These are phyloP conservation scores for Drosophila mimica DNA, from an alignment of 2,888 invertebrate genomes.

Conservation along the genomic window DNA sequence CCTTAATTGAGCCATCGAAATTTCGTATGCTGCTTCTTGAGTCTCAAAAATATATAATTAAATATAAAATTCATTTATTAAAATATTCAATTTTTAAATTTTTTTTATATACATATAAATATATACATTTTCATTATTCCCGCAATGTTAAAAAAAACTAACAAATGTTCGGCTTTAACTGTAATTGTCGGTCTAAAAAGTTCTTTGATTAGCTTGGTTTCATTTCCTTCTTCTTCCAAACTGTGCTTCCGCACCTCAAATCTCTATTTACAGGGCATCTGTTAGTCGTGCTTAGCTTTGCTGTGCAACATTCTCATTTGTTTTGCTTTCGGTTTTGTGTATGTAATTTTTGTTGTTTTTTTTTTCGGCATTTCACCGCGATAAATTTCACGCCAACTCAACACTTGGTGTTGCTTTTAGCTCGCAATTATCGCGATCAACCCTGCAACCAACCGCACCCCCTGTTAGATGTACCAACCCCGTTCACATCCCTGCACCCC, in stretches of 20 bases:
- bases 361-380: slow-evolving; percentile 35
- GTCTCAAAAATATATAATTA: no score
- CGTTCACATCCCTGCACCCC: background rate
- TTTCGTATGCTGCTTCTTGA: no score
- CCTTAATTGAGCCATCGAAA: no score
- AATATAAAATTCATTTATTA: background rate
- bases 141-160: no score
- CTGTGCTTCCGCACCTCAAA: background rate
- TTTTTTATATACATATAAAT: no score
- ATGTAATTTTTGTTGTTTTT: background rate
- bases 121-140: no score
- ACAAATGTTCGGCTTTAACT: background rate
- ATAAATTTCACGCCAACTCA: slow-evolving; percentile 80
- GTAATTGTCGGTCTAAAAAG: background rate
- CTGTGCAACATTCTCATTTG: slow-evolving; percentile 16
- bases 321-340: slow-evolving; percentile 17
- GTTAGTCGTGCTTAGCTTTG: background rate
- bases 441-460: background rate
- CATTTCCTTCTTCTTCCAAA: fast-evolving
- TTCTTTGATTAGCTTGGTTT: background rate
- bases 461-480: background rate
- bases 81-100: background rate
- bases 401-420: slow-evolving; percentile 59
- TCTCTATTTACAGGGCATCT: background rate
- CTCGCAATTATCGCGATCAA: slow-evolving; percentile 46